Evolutionary conservation across 2,888 invertebrate species (phyloP), one percentile per base, ranked within the genome.

Genomic region (Hyles lineata): DNA sequence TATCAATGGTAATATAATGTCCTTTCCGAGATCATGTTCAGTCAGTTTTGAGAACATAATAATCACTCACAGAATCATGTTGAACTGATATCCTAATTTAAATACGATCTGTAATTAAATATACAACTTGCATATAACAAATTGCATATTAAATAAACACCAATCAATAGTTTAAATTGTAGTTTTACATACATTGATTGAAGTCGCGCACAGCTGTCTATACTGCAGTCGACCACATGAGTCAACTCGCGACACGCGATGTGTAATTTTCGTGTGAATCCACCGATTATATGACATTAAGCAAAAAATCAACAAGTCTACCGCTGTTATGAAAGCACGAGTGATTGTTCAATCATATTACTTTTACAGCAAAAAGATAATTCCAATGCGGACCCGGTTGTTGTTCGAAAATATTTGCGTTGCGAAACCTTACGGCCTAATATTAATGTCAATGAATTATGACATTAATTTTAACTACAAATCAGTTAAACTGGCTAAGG

Each of bases 231-330:
- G 19, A 19, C 52, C 19, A 19, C 21, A 59, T 58, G 58, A 70
- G 32, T 59, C 32, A 59, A 70, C n/a, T 58, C 73, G 62, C 76
- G 74, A 72, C 73, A 76, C 72, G 78, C 78, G 50, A 67, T 50
- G 67, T 50, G 67, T 23, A 67, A 67, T 67, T 67, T 55, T 67
- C 67, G 67, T 67, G 67, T 67, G 67, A 67, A 67, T 67, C 67
- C 67, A 67, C 23, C 67, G 67, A 67, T 67, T 67, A 67, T 67
- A 67, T 67, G 67, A 67, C 67, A 67, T 67, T 67, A 67, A 67
- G 67, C 67, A 67, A 67, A 63, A 63, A 63, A 67, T 50, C 21
- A 7, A 21, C 67, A 23, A 23, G 67, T 67, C 21, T 50, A 67
- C 67, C 67, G 23, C 21, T 67, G 67, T 67, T 67, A 67, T 67